Percentiles rank a stretch among this genome's conserved stretches.
Conservation (phyloP, 2,888 invertebrate genomes). For the Podabrus alpinus region DNA sequence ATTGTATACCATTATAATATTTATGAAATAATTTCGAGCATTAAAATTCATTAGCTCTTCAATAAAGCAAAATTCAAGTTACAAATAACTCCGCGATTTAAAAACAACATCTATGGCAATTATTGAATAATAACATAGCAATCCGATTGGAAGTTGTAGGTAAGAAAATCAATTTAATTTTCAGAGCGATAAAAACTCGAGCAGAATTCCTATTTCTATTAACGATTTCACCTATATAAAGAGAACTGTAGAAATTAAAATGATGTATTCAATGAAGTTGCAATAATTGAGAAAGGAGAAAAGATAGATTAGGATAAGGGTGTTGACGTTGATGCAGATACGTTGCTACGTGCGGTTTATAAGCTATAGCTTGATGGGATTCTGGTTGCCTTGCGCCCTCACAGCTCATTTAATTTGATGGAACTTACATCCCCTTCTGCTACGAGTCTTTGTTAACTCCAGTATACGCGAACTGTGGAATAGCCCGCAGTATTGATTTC, state of each 20-base stretch:
- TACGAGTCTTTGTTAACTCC: conserved; percentile 29
- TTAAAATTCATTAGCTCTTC: background rate
- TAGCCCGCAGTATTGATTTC: conserved; percentile 43
- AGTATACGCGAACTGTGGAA: conserved; percentile 32
- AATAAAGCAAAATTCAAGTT: background rate
- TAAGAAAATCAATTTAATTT: background rate
- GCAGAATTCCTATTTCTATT: background rate
- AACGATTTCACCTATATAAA: background rate
- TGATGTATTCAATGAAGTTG: background rate
- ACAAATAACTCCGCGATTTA: background rate
- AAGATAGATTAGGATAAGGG: conserved; percentile 14
- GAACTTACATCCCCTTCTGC: conserved; percentile 27
- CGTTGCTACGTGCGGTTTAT: conserved; percentile 24
- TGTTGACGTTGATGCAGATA: conserved; percentile 15
- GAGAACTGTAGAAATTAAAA: background rate
- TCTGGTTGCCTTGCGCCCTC: conserved; percentile 26
- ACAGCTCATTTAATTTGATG: conserved; percentile 37
- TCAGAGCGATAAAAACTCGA: background rate
- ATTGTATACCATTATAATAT: background rate
- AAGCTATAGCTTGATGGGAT: conserved; percentile 28
- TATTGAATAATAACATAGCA: background rate
- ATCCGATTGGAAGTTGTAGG: no score
- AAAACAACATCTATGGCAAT: no score
- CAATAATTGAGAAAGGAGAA: background rate
- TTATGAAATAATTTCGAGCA: background rate